These are phyloP conservation scores for Suricata suricatta DNA, from an alignment of 2,113 vertebrate genomes.

Conservation along the genomic window DNA sequence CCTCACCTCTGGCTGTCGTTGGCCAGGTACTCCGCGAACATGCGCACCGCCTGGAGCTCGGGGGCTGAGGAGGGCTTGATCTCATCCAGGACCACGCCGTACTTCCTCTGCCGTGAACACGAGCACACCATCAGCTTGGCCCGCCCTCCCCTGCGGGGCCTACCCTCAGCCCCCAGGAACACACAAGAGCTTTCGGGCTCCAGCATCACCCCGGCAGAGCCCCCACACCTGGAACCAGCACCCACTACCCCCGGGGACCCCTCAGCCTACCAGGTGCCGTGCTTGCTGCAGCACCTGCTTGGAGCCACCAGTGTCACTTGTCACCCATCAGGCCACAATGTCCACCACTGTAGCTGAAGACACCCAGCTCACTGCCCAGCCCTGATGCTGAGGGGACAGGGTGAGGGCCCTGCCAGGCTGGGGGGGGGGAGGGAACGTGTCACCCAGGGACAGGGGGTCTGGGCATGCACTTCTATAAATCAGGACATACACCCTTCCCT, in stretches of 20 bases:
- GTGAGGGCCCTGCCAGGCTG: neutral
- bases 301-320: fast-evolving
- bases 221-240: fast-evolving
- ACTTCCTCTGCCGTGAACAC: slow-evolving; percentile 88
- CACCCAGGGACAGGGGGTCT: too few species aligned
- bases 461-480: neutral
- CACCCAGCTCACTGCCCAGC: too few species aligned
- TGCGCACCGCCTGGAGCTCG: slow-evolving; percentile 93
- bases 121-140: fast-evolving
- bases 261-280: neutral
- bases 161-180: neutral
- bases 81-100: slow-evolving; percentile 95
- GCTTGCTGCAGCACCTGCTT: neutral
- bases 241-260: too few species aligned
- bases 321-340: too few species aligned
- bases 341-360: neutral
- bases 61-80: slow-evolving; percentile 88
- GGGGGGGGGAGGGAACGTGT: neutral
- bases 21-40: slow-evolving; percentile 95
- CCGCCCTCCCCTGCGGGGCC: neutral
- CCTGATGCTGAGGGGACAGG: neutral
- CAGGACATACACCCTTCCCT: fast-evolving
- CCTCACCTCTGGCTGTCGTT: slow-evolving; percentile 90
- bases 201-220: neutral
- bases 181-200: neutral